Conservation (phyloP, 1,140 invertebrate species). For the Drosophila cardini region DNA sequence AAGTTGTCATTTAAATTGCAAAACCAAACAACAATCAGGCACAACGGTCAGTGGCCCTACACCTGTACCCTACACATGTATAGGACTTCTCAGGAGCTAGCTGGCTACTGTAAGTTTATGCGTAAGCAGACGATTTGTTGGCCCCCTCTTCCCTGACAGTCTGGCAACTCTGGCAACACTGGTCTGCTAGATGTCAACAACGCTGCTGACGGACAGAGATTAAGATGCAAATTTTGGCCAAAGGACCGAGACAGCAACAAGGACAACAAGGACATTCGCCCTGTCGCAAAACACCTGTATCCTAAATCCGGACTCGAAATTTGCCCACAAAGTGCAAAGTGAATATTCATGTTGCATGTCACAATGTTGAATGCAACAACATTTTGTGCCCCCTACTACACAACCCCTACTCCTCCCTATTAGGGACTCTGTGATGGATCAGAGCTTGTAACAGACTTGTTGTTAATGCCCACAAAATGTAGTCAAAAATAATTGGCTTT, state of each 20-base stretch:
- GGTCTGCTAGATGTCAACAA: slow-evolving; percentile 65
- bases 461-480: slow-evolving; percentile 26
- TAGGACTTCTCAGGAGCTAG: background rate
- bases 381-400: slow-evolving; percentile 52
- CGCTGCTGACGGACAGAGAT: slow-evolving; percentile 77
- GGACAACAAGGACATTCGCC: slow-evolving; percentile 32
- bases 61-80: background rate
- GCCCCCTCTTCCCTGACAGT: slow-evolving; percentile 6
- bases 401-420: too few species aligned
- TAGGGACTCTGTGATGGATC: slow-evolving; percentile 18
- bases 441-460: slow-evolving; percentile 22
- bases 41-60: slow-evolving; percentile 28
- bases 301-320: slow-evolving; percentile 61
- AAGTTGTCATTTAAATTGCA: slow-evolving; percentile 80
- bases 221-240: slow-evolving; percentile 77
- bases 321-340: slow-evolving; percentile 77
- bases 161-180: background rate
- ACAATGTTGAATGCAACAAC: slow-evolving; percentile 74
- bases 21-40: slow-evolving; percentile 81
- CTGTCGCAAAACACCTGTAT: slow-evolving; percentile 68
- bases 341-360: slow-evolving; percentile 83
- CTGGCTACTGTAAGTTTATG: slow-evolving; percentile 42
- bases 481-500: slow-evolving; percentile 15
- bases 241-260: slow-evolving; percentile 56
- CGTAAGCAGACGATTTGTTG: slow-evolving; percentile 68